Conservation (phyloP, 2,888 invertebrate species). For the Athalia rosae region DNA sequence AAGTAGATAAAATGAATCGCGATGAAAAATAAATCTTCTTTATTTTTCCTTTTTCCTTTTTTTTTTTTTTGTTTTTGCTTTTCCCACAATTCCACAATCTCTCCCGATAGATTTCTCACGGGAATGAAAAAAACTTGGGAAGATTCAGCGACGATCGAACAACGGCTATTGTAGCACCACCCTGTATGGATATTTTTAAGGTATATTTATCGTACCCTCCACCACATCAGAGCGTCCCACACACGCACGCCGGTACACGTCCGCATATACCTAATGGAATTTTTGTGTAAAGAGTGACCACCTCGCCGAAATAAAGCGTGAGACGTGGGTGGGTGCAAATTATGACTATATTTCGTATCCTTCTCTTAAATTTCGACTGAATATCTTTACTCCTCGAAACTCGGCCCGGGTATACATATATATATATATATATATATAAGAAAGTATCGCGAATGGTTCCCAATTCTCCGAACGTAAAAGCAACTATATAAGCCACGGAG, state of each 20-base stretch:
- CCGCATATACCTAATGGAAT: conserved; percentile 27
- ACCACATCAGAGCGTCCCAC: neutral
- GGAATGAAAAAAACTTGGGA: conserved; percentile 22
- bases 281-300: conserved; percentile 35
- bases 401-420: neutral
- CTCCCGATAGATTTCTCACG: conserved; percentile 11
- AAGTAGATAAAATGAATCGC: too few relatives aligned
- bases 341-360: conserved; percentile 32
- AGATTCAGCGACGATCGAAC: conserved; percentile 12
- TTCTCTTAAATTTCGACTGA: conserved; percentile 8
- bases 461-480: conserved; percentile 37
- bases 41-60: neutral
- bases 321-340: conserved; percentile 45
- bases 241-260: neutral
- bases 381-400: conserved; percentile 11
- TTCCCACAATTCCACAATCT: too few relatives aligned
- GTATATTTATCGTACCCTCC: neutral
- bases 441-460: neutral
- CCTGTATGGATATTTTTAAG: too few relatives aligned
- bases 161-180: conserved; percentile 28
- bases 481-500: neutral
- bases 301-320: conserved; percentile 38
- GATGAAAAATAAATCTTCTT: too few relatives aligned
- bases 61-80: neutral
- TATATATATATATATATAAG: too few relatives aligned